phyloP scores from a whole-genome alignment of 2,113 vertebrate species.

The Hepsetus odoe region DNA sequence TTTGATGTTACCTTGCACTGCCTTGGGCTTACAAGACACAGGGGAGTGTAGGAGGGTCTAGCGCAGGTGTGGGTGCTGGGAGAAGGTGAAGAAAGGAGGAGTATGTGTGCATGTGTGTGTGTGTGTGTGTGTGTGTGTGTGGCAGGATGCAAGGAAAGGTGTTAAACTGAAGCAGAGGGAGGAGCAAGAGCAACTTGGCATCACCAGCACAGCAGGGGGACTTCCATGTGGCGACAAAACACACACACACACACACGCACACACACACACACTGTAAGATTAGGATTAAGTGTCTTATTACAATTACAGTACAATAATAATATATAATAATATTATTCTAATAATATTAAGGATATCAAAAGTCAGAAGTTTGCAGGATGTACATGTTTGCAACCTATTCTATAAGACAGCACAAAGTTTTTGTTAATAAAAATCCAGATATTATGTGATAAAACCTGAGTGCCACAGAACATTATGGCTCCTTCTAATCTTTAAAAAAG shows the following conservation, averaged over 20 bases:
- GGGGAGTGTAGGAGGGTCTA: slow-evolving; percentile 56
- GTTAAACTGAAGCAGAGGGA: slow-evolving; percentile 19
- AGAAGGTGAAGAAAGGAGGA: slow-evolving; percentile 13
- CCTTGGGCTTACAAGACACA: slow-evolving; percentile 72
- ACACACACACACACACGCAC: slow-evolving; percentile 40
- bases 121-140: not conserved
- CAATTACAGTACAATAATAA: no score
- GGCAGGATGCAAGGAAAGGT: slow-evolving; percentile 11
- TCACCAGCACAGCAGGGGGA: slow-evolving; percentile 29
- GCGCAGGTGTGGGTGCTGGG: slow-evolving; percentile 22
- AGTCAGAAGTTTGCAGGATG: no score
- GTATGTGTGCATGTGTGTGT: not conserved
- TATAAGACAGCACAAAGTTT: no score
- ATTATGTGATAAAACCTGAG: no score
- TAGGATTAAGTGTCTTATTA: no score
- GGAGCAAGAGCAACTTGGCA: slow-evolving; percentile 7
- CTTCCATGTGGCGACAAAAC: slow-evolving; percentile 9
- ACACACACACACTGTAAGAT: slow-evolving; percentile 40
- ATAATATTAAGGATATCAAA: no score
- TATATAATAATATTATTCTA: no score
- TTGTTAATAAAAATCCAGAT: no score
- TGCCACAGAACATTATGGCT: no score
- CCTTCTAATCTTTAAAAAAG: no score
- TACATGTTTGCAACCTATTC: no score
- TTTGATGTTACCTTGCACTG: slow-evolving; percentile 77